phyloP scores from a whole-genome alignment of 2,888 invertebrate genomes.

The Cantharis lateralis region DNA sequence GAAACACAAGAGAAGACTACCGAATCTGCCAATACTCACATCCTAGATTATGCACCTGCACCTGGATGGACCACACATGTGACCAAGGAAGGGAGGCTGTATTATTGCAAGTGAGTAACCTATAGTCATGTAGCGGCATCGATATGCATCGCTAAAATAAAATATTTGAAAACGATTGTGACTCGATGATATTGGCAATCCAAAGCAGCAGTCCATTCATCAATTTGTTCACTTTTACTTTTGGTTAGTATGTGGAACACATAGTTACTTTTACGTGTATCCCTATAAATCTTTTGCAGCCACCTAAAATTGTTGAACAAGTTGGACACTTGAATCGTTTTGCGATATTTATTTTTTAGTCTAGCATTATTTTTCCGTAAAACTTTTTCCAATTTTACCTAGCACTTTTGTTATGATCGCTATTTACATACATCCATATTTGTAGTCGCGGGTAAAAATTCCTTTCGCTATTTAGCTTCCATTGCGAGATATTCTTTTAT shows the following conservation, averaged over 20 bases:
- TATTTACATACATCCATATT: conserved; percentile 14
- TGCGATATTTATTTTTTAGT: not conserved
- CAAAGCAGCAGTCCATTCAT: not conserved
- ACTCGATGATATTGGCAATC: not conserved
- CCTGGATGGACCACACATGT: conserved; percentile 79
- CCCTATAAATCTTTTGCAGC: not conserved
- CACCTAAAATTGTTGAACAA: not conserved
- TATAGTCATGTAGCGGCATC: not conserved
- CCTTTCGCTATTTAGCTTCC: conserved; percentile 3
- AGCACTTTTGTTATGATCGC: not conserved
- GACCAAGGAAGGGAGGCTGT: conserved; percentile 78
- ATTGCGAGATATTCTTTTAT: conserved; percentile 21
- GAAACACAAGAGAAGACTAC: conserved; percentile 12
- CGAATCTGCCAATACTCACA: conserved; percentile 42
- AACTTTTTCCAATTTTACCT: conserved; percentile 7
- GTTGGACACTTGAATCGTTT: not conserved
- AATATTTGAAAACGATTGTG: not conserved
- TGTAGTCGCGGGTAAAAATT: conserved; percentile 10
- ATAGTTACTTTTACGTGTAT: not conserved
- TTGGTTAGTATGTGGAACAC: not conserved
- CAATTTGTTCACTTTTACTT: not conserved
- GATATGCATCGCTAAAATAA: no score
- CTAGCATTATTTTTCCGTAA: not conserved
- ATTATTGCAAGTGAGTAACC: conserved; percentile 87
- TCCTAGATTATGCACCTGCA: conserved; percentile 58